phyloP scores from a whole-genome alignment of 2,113 vertebrate genomes.

The Atractosteus spatula region DNA sequence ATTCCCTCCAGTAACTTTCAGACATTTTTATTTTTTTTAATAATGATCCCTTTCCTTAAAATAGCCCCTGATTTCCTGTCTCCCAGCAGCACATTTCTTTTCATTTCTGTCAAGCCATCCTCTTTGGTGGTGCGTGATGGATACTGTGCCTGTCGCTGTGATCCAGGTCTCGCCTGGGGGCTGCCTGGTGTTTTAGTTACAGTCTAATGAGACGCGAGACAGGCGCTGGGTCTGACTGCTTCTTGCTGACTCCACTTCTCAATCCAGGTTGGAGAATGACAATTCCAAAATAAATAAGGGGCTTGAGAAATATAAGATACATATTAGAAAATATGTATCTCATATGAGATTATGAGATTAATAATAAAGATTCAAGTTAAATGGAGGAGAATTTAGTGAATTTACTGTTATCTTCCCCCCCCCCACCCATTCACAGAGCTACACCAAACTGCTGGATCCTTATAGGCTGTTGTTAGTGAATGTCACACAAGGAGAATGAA shows the following conservation, averaged over 20 bases:
- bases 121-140: neutral
- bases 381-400: too few relatives aligned
- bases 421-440: too few relatives aligned
- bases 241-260: neutral
- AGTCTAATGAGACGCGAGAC: slow-evolving; percentile 55
- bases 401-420: too few relatives aligned
- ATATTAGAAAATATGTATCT: too few relatives aligned
- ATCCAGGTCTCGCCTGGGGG: slow-evolving; percentile 57
- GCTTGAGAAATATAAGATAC: neutral
- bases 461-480: too few relatives aligned
- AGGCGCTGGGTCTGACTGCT: slow-evolving; percentile 49
- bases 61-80: slow-evolving; percentile 18
- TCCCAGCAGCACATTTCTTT: neutral
- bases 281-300: neutral
- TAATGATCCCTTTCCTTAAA: slow-evolving; percentile 37
- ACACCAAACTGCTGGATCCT: too few relatives aligned
- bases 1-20: slow-evolving; percentile 27
- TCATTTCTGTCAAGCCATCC: slow-evolving; percentile 1
- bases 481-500: too few relatives aligned
- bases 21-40: neutral
- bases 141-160: slow-evolving; percentile 45
- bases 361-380: neutral
- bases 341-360: too few relatives aligned
- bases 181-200: slow-evolving; percentile 41
- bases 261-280: neutral